Evolutionary conservation across 2,797 vertebrate genomes (phyloP), one percentile per base, ranked within the genome.

Genomic region (Gobio occitaniae): DNA sequence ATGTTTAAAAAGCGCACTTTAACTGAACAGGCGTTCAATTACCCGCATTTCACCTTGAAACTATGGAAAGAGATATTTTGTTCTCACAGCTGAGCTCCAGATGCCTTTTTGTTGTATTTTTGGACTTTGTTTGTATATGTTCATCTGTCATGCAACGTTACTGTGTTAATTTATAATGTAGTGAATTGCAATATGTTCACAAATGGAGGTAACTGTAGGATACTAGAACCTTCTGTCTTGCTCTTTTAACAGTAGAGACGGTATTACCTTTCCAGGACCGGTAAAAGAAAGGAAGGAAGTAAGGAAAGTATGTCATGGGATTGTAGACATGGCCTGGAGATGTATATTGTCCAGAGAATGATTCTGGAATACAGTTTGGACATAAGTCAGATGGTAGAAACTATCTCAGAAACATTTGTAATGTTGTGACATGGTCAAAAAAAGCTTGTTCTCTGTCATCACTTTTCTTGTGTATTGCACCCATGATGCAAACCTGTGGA

Each of bases 401-500:
- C 50, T 48, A 50, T n/a, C 36, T 44, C 15, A 7, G 48, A 54
- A 36, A 78, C 44, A 63, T 44, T n/a, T 72, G 29, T 59, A 25
- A 47, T 56, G 29, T 71, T 81, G 25, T 2, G 11, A 66, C 63
- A 15, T 29, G 32, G 63, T 56, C 13, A 56, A 56, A 48, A 83
- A 78, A 74, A 72, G 1, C 50, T 87, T 66, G 12, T 52, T 69
- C 21, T 65, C 17, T 63, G 70, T 84, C 65, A 54, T 69, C 38
- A 38, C n/a, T 48, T 65, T 12, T 78, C 10, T 38, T 52, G 16
- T 63, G 59, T 41, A 59, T 72, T 83, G 56, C 80, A 74, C 56
- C n/a, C 59, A 87, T 85, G 74, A 78, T 82, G 84, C 79, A 85
- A 87, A 82, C 80, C 29, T 59, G 38, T 77, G 75, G 61, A 36